Conservation (phyloP, 2,797 vertebrate species). For the Discoglossus pictus region DNA sequence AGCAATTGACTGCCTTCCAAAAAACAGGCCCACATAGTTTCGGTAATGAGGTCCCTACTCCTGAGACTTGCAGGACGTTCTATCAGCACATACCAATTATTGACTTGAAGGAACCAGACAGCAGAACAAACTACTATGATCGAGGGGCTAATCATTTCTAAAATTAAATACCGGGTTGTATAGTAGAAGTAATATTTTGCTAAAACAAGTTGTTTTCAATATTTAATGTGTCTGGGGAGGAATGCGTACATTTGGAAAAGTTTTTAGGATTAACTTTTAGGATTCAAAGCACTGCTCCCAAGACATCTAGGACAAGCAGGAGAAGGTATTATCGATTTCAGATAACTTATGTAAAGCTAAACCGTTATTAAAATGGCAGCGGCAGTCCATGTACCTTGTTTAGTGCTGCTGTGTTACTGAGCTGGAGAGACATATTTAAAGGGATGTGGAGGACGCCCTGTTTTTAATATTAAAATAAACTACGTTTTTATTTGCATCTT, state of each 20-base stretch:
- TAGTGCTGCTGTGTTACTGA: too few species aligned
- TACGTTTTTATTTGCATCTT: too few species aligned
- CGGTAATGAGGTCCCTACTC: slow-evolving; percentile 48
- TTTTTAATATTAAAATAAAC: too few species aligned
- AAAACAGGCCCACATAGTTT: slow-evolving; percentile 58
- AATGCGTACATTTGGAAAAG: not conserved
- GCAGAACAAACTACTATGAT: slow-evolving; percentile 25
- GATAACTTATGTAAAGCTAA: too few species aligned
- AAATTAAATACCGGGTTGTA: slow-evolving; percentile 14
- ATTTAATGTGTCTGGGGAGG: not conserved
- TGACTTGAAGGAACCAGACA: slow-evolving; percentile 29
- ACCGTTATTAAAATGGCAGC: too few species aligned
- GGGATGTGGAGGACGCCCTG: too few species aligned
- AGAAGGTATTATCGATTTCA: too few species aligned
- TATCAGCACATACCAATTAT: slow-evolving; percentile 43
- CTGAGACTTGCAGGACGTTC: slow-evolving; percentile 38
- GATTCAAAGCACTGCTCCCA: too few species aligned
- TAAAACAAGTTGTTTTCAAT: slow-evolving; percentile 17
- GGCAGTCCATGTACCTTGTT: too few species aligned
- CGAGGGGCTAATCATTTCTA: slow-evolving; percentile 31
- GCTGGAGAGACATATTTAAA: too few species aligned
- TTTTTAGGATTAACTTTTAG: not conserved
- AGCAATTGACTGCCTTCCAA: slow-evolving; percentile 59
- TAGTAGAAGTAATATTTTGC: not conserved
- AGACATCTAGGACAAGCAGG: too few species aligned